Evolutionary conservation across 2,888 invertebrate species (phyloP).

Genomic region (Drosophila prolongata): DNA sequence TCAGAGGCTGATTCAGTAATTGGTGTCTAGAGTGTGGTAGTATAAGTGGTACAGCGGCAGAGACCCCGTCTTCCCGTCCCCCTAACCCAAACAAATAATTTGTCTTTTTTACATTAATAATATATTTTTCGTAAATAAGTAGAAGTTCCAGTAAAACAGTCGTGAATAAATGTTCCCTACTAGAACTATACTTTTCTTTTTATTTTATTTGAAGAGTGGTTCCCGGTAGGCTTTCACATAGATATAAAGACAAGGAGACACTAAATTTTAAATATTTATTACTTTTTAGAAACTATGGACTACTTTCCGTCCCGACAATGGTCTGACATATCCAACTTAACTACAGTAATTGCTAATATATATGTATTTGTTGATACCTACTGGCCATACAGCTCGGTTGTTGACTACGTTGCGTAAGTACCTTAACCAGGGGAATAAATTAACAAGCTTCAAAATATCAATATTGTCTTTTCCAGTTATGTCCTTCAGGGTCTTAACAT

Average conservation of each 20-base stretch:
- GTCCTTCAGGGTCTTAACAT: constrained; percentile 88
- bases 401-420: constrained; percentile 87
- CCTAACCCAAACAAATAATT: constrained; percentile 20
- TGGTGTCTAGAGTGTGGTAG: constrained; percentile 23
- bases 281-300: constrained; percentile 57
- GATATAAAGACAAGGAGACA: not conserved
- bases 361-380: constrained; percentile 89
- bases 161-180: constrained; percentile 59
- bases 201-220: constrained; percentile 54
- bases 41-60: constrained; percentile 24
- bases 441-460: no score
- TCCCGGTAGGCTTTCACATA: constrained; percentile 26
- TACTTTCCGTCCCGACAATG: constrained; percentile 37
- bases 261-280: not conserved
- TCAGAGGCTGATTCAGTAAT: constrained; percentile 62
- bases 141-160: constrained; percentile 56
- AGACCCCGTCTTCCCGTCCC: constrained; percentile 52
- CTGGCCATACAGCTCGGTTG: constrained; percentile 87
- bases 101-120: constrained; percentile 51
- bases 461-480: constrained; percentile 76
- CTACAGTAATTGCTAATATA: constrained; percentile 86
- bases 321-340: constrained; percentile 70
- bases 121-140: constrained; percentile 61
- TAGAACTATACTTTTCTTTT: constrained; percentile 48
- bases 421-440: not conserved